A percentile compares a stretch with the other conserved stretches of the same genome.
phyloP scores from a whole-genome alignment of 2,888 invertebrate species.

The Cecidostiba fungosa region DNA sequence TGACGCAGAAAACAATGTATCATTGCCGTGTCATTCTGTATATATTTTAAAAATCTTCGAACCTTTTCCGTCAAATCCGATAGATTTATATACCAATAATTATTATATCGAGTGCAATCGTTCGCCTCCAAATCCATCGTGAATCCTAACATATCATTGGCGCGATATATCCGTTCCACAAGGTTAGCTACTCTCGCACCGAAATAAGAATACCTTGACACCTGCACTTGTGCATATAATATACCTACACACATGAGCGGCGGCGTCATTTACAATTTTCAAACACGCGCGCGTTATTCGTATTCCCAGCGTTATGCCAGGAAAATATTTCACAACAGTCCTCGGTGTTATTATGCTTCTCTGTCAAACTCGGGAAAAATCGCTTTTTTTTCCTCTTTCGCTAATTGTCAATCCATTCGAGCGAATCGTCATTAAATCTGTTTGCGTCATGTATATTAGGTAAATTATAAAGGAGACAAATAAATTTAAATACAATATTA shows the following conservation, averaged over 20 bases:
- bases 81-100: no score
- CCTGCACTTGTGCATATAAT: conserved; percentile 12
- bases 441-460: background rate
- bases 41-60: no score
- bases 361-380: background rate
- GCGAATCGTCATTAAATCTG: background rate
- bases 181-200: background rate
- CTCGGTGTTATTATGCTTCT: background rate
- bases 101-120: no score
- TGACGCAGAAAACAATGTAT: no score
- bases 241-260: background rate
- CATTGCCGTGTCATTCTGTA: no score
- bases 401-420: background rate
- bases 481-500: no score
- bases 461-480: no score
- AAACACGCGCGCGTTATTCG: background rate
- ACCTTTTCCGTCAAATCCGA: no score
- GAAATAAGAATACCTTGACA: background rate
- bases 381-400: background rate
- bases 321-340: background rate
- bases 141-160: no score
- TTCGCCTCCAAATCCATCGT: no score
- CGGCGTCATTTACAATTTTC: background rate
- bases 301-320: background rate
- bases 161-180: background rate